phyloP scores from a whole-genome alignment of 2,113 vertebrate genomes.

The Oreochromis spilurus region DNA sequence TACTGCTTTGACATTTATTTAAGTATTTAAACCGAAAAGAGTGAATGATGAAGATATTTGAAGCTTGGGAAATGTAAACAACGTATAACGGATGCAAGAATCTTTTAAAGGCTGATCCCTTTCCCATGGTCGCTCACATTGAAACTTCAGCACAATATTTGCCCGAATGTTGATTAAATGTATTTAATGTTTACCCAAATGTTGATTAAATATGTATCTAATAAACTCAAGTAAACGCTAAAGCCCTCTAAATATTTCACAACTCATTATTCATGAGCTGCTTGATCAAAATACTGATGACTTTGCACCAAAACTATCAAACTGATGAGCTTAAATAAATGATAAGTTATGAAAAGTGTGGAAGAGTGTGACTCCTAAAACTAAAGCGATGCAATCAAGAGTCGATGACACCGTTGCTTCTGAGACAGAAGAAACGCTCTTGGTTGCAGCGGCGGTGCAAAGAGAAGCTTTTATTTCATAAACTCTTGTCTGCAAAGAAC shows the following conservation, averaged over 20 bases:
- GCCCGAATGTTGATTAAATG: neutral
- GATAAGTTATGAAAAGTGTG: neutral
- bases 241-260: neutral
- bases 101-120: neutral
- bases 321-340: neutral
- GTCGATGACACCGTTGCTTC: neutral
- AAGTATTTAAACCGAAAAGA: neutral
- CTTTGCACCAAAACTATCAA: neutral
- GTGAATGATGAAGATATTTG: neutral
- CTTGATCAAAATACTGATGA: neutral
- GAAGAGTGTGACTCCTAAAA: neutral
- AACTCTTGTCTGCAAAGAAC: neutral
- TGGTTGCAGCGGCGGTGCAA: neutral
- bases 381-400: neutral
- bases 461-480: neutral
- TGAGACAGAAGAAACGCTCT: neutral
- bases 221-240: neutral
- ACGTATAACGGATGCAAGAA: neutral
- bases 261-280: neutral
- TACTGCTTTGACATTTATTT: neutral
- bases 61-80: neutral
- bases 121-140: neutral
- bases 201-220: neutral
- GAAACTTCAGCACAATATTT: neutral
- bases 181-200: neutral